Conservation (phyloP, 2,888 invertebrate species). For the Ichneumoninae sp. region DNA sequence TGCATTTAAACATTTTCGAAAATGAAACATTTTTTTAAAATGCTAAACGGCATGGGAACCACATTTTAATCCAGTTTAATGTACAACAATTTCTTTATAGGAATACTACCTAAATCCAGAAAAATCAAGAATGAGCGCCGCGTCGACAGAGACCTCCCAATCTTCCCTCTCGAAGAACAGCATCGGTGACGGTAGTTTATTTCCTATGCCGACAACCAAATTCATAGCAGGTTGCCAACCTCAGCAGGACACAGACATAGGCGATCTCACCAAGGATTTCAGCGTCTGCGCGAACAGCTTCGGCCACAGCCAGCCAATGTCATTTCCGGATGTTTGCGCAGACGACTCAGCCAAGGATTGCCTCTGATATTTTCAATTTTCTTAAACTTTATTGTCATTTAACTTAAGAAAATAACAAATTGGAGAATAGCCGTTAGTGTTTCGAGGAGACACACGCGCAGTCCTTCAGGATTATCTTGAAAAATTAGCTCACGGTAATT, state of each 20-base stretch:
- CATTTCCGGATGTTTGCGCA: slow-evolving; percentile 73
- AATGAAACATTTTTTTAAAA: neutral
- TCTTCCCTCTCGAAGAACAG: slow-evolving; percentile 84
- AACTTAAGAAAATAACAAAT: slow-evolving; percentile 58
- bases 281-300: slow-evolving; percentile 81
- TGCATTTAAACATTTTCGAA: neutral
- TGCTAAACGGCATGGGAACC: neutral
- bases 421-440: slow-evolving; percentile 28
- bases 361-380: slow-evolving; percentile 79
- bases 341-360: slow-evolving; percentile 81
- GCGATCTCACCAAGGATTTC: slow-evolving; percentile 81
- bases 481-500: slow-evolving; percentile 22
- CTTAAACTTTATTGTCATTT: slow-evolving; percentile 72
- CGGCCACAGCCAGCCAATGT: slow-evolving; percentile 73
- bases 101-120: slow-evolving; percentile 83
- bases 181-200: slow-evolving; percentile 73
- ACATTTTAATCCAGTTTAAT: neutral
- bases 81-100: slow-evolving; percentile 64
- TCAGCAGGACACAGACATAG: slow-evolving; percentile 78
- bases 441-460: slow-evolving; percentile 3
- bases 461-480: slow-evolving; percentile 30
- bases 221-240: slow-evolving; percentile 71
- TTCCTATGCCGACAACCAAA: slow-evolving; percentile 68
- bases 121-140: slow-evolving; percentile 79
- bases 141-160: slow-evolving; percentile 87